Percentiles rank a stretch among this genome's conserved stretches.
phyloP scores from a whole-genome alignment of 2,113 vertebrate genomes.

The Donacobius atricapilla region DNA sequence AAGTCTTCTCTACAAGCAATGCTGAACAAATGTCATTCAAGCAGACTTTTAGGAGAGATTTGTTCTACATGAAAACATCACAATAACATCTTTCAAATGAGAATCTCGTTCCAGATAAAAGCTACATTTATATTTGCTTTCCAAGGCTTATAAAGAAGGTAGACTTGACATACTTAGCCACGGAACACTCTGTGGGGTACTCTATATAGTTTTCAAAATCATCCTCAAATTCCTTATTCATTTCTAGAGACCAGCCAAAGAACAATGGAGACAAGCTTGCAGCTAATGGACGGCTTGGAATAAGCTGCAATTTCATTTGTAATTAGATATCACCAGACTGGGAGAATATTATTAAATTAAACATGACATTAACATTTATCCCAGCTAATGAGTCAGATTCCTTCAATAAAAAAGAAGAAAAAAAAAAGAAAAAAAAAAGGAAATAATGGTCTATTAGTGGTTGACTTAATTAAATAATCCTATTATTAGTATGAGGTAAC shows the following conservation, averaged over 20 bases:
- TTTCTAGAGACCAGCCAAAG: neutral
- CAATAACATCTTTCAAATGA: neutral
- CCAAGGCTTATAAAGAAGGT: neutral
- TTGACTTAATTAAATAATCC: constrained; percentile 16
- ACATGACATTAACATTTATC: constrained; percentile 11
- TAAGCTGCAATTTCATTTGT: constrained; percentile 3
- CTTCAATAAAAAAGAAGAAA: neutral
- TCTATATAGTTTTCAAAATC: neutral
- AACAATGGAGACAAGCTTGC: neutral
- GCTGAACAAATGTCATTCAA: neutral
- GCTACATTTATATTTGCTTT: neutral
- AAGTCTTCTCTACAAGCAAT: neutral
- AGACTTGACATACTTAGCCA: neutral
- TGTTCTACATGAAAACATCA: neutral
- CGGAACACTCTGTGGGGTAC: neutral
- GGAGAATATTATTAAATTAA: constrained; percentile 32
- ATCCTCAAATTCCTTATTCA: neutral
- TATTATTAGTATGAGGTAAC: neutral
- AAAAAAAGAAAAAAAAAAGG: neutral
- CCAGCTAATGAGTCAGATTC: constrained; percentile 32
- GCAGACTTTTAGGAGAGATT: neutral
- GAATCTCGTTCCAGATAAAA: neutral
- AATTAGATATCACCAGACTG: neutral
- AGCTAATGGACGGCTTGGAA: neutral
- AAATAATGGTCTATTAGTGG: constrained; percentile 1